Conservation (phyloP, 2,113 vertebrate species). For the Artemisiospiza belli region DNA sequence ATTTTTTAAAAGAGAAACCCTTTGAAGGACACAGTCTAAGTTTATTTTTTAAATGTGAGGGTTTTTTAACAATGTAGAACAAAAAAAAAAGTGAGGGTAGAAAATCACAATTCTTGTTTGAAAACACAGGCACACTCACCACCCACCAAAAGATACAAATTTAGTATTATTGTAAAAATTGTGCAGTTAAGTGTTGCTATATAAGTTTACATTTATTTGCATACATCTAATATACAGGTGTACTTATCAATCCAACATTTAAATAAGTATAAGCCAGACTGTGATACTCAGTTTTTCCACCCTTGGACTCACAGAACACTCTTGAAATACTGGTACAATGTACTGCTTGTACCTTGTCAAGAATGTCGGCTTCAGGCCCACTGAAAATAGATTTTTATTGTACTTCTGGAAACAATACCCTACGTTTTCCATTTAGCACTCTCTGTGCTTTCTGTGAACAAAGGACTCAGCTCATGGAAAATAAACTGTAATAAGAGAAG, state of each 20-base stretch:
- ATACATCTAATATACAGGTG: not conserved
- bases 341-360: not conserved
- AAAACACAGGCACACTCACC: not conserved
- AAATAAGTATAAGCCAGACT: not conserved
- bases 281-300: constrained; percentile 9
- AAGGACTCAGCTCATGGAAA: constrained; percentile 50
- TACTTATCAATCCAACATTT: not conserved
- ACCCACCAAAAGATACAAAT: not conserved
- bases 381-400: constrained; percentile 51
- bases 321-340: not conserved
- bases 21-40: not conserved
- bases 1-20: not conserved
- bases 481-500: not conserved
- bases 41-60: not conserved
- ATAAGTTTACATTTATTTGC: not conserved
- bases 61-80: not conserved
- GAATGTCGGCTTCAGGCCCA: not conserved
- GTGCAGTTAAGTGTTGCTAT: not conserved
- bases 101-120: not conserved
- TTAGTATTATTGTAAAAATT: not conserved
- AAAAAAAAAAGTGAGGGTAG: not conserved
- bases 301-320: not conserved
- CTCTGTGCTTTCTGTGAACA: constrained; percentile 42
- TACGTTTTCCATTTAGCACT: constrained; percentile 33
- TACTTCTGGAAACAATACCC: constrained; percentile 56